phyloP scores from a whole-genome alignment of 2,888 invertebrate species.

The Pristionchus arcanus region DNA sequence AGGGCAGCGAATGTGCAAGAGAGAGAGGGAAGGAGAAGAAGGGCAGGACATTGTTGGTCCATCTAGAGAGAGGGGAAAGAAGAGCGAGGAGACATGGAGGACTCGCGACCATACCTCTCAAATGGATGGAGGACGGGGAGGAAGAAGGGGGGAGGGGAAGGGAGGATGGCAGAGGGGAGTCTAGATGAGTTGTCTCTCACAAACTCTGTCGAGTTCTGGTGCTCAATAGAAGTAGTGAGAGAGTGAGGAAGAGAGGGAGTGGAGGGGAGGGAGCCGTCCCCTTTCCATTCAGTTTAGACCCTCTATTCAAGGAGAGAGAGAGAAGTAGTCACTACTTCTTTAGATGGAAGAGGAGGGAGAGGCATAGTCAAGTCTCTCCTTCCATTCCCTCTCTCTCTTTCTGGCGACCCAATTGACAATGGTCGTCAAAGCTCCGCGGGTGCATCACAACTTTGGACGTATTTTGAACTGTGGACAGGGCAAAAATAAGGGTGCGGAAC shows the following conservation, averaged over 20 bases:
- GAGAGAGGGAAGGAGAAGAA: not conserved
- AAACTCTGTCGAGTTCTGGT: constrained; percentile 23
- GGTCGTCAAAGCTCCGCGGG: not conserved
- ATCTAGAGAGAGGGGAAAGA: not conserved
- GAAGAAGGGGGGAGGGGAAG: not conserved
- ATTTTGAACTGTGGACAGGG: not conserved
- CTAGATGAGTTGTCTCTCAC: constrained; percentile 16
- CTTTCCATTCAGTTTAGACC: constrained; percentile 45
- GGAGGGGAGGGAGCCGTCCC: not conserved
- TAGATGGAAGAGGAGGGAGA: constrained; percentile 40
- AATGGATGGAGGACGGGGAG: not conserved
- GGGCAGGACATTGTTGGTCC: not conserved
- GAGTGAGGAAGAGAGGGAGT: not conserved
- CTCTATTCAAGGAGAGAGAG: constrained; percentile 30
- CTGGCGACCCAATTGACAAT: constrained; percentile 35
- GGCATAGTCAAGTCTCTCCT: constrained; percentile 8
- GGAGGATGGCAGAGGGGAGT: not conserved
- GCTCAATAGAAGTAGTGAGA: constrained; percentile 36
- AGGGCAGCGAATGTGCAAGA: constrained; percentile 1
- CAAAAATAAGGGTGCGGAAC: constrained; percentile 33
- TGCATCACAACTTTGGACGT: not conserved
- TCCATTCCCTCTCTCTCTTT: not conserved
- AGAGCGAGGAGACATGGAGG: not conserved
- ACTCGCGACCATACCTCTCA: constrained; percentile 14
- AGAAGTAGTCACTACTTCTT: constrained; percentile 44